phyloP scores from a whole-genome alignment of 2,797 vertebrate species.

The Darevskia mixta region DNA sequence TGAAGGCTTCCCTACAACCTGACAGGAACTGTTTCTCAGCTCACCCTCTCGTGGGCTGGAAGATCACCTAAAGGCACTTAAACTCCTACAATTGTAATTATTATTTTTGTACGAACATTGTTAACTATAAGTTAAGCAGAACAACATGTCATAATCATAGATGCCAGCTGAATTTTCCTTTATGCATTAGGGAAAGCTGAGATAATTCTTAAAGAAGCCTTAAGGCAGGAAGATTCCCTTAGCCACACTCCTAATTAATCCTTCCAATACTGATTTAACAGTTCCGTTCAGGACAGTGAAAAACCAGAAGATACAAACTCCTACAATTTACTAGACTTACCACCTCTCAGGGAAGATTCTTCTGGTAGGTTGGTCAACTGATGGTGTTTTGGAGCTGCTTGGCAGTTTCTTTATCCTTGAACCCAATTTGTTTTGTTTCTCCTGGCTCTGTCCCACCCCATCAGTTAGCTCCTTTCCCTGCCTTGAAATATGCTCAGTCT shows the following conservation, averaged over 20 bases:
- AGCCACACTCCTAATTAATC: too few species aligned
- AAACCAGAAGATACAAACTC: too few species aligned
- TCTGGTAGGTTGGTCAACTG: background rate
- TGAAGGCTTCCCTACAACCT: background rate
- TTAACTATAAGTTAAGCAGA: too few species aligned
- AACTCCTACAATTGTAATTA: background rate
- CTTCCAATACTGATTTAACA: too few species aligned
- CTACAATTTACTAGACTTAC: too few species aligned
- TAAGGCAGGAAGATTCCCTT: too few species aligned
- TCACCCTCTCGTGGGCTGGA: background rate
- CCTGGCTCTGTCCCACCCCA: background rate
- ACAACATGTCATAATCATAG: too few species aligned
- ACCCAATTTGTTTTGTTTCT: background rate
- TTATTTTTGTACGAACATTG: too few species aligned
- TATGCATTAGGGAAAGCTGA: too few species aligned
- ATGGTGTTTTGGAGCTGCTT: background rate
- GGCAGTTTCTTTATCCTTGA: background rate
- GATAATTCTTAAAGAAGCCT: too few species aligned
- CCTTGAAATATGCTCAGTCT: background rate
- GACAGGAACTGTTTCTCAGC: background rate
- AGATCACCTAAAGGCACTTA: background rate
- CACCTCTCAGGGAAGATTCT: background rate
- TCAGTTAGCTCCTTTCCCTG: background rate
- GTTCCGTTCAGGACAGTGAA: too few species aligned
- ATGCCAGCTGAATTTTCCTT: too few species aligned